phyloP scores from a whole-genome alignment of 2,888 invertebrate genomes.

The Ligdia adustata region DNA sequence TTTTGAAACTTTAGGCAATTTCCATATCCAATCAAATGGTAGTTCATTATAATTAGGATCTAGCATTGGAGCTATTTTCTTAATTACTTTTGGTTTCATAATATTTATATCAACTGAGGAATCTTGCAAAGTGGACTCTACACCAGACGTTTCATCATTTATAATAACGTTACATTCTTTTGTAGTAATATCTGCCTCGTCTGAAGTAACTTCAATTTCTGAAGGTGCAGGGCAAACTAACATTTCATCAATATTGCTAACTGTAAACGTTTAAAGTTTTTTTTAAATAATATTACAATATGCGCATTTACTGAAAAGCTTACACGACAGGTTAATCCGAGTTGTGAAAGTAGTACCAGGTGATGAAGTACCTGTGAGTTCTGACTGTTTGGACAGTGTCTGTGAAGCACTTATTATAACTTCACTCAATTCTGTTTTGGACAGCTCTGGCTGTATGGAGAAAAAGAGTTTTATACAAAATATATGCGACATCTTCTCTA shows the following conservation, averaged over 20 bases:
- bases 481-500: neutral
- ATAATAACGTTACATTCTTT: constrained; percentile 19
- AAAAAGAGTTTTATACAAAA: constrained; percentile 7
- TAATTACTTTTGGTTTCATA: constrained; percentile 48
- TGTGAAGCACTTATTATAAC: constrained; percentile 28
- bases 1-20: constrained; percentile 53
- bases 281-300: no score
- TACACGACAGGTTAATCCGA: neutral
- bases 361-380: constrained; percentile 45
- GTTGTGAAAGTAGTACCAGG: no score
- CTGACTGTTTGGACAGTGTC: constrained; percentile 39
- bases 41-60: constrained; percentile 46
- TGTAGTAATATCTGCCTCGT: constrained; percentile 25
- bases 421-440: constrained; percentile 34
- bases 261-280: no score
- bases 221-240: constrained; percentile 7
- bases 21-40: constrained; percentile 63
- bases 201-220: neutral
- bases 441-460: constrained; percentile 33
- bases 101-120: constrained; percentile 34
- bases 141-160: constrained; percentile 20
- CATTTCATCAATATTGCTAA: constrained; percentile 40
- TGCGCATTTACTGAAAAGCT: no score
- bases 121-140: constrained; percentile 36
- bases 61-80: constrained; percentile 64